Evolutionary conservation across 2,888 invertebrate genomes (phyloP).

Genomic region (Acanthoscelides obtectus): DNA sequence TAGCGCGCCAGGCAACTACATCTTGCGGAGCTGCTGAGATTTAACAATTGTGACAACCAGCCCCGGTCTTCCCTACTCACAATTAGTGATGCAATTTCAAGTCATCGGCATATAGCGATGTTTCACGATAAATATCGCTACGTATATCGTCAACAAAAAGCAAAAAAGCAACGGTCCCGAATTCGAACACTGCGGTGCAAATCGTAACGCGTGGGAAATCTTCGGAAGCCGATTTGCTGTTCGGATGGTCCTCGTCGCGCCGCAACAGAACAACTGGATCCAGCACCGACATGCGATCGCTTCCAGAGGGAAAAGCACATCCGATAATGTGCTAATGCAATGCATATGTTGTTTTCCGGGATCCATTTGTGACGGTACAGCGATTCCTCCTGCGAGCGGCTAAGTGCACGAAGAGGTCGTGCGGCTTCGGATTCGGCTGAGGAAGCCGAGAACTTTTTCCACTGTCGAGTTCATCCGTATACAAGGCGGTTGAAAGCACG

Average conservation of each 20-base stretch:
- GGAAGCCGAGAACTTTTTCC: background rate
- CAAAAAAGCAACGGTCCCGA: too few relatives aligned
- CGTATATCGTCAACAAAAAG: too few relatives aligned
- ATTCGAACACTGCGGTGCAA: too few relatives aligned
- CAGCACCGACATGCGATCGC: constrained; percentile 1
- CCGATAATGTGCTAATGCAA: constrained; percentile 39
- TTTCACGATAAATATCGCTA: too few relatives aligned
- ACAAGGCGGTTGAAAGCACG: too few relatives aligned
- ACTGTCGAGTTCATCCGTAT: background rate
- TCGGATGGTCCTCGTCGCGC: background rate
- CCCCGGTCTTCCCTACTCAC: too few relatives aligned
- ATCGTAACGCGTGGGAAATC: constrained; percentile 8
- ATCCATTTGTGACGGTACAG: constrained; percentile 44
- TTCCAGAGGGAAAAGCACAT: too few relatives aligned
- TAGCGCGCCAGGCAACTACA: too few relatives aligned
- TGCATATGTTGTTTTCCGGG: constrained; percentile 46
- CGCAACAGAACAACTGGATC: constrained; percentile 5
- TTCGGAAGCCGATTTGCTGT: constrained; percentile 10
- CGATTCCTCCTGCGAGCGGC: constrained; percentile 35
- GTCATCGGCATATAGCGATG: too few relatives aligned
- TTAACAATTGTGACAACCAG: too few relatives aligned
- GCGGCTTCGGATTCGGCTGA: background rate
- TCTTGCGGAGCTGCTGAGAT: too few relatives aligned
- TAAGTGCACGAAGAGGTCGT: constrained; percentile 36
- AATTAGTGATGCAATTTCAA: too few relatives aligned